Evolutionary conservation across 2,113 vertebrate species (phyloP).

Genomic region (Cyphomyrus plagiostoma): DNA sequence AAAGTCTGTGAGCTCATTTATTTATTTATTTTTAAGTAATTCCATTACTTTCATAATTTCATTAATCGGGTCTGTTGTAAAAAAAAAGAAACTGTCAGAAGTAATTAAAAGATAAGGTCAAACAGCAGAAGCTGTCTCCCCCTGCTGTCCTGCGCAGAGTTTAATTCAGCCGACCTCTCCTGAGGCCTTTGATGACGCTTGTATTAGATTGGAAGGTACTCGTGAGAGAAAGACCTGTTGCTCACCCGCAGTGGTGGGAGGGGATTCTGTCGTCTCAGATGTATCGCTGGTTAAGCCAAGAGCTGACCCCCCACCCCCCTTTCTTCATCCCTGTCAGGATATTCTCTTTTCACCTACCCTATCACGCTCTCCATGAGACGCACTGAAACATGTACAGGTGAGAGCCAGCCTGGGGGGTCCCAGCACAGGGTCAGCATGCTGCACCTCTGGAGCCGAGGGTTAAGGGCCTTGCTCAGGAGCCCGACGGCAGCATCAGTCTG

Average conservation of each 20-base stretch:
- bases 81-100: slow-evolving; percentile 46
- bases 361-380: not conserved
- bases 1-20: slow-evolving; percentile 31
- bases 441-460: not conserved
- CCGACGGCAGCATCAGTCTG: not conserved
- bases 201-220: not conserved
- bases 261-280: not conserved
- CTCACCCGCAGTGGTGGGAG: not conserved
- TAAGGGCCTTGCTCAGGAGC: not conserved
- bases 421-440: not conserved
- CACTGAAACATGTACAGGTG: not conserved
- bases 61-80: slow-evolving; percentile 54
- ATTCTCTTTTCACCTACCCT: not conserved
- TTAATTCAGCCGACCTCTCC: not conserved
- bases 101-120: slow-evolving; percentile 71
- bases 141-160: slow-evolving; percentile 29
- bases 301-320: not conserved
- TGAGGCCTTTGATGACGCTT: not conserved
- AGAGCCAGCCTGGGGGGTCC: not conserved
- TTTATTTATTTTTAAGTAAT: slow-evolving; percentile 48
- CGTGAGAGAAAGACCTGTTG: not conserved
- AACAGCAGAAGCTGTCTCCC: slow-evolving; percentile 39
- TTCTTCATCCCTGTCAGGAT: not conserved
- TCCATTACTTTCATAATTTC: slow-evolving; percentile 57
- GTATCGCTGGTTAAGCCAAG: not conserved